Conservation (phyloP, 92 coral and sea anemone genomes). For the Zoanthus sansibaricus region DNA sequence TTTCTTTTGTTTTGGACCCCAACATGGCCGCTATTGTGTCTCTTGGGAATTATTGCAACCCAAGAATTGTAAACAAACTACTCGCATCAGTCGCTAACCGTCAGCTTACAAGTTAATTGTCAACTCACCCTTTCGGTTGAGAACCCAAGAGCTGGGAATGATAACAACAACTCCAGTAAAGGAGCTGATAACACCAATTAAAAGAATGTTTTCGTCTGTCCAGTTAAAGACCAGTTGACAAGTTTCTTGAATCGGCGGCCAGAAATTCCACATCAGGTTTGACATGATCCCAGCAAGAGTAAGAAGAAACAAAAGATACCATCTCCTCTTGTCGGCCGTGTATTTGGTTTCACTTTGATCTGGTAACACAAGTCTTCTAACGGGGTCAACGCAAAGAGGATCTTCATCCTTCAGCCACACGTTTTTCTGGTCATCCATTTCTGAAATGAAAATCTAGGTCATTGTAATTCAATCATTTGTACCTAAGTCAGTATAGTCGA, state of each 20-base stretch:
- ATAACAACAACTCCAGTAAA: not conserved
- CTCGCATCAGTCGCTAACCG: too few species aligned
- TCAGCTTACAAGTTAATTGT: too few species aligned
- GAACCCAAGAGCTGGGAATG: slow-evolving; percentile 22
- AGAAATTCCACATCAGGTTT: slow-evolving; percentile 35
- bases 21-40: too few species aligned
- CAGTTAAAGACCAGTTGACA: slow-evolving; percentile 44
- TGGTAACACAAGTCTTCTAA: not conserved
- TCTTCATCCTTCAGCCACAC: too few species aligned
- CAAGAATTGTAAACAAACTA: too few species aligned
- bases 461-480: too few species aligned
- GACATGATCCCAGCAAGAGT: slow-evolving; percentile 3
- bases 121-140: slow-evolving; percentile 28
- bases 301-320: slow-evolving; percentile 32
- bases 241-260: slow-evolving; percentile 54
- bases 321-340: slow-evolving; percentile 13
- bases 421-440: too few species aligned
- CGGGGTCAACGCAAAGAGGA: too few species aligned
- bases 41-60: too few species aligned
- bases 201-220: slow-evolving; percentile 43
- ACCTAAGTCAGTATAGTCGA: too few species aligned
- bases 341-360: not conserved
- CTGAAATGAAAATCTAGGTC: too few species aligned
- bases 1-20: too few species aligned
- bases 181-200: slow-evolving; percentile 27